Conservation (phyloP, 2,113 vertebrate species). For the Scytalopus superciliaris region DNA sequence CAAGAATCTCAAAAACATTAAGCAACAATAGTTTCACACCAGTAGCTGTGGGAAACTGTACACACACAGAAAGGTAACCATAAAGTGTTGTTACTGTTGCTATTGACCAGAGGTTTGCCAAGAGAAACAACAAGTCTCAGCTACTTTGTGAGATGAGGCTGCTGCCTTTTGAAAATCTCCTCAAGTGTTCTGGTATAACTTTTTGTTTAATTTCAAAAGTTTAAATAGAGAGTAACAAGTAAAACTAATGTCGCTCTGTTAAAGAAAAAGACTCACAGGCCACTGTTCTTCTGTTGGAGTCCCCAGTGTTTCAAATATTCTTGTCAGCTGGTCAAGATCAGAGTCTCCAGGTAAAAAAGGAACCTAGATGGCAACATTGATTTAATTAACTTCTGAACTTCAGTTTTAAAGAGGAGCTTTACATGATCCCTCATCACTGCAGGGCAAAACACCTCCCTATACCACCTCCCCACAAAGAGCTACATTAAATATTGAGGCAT, state of each 20-base stretch:
- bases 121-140: not conserved
- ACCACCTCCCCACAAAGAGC: not conserved
- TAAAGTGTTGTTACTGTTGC: not conserved
- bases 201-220: not conserved
- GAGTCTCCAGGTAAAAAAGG: slow-evolving; percentile 97
- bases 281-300: slow-evolving; percentile 94
- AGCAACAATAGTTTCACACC: not conserved
- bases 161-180: not conserved
- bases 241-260: not conserved
- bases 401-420: not conserved
- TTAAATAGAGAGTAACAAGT: not conserved
- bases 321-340: slow-evolving; percentile 94
- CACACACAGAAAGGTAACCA: not conserved
- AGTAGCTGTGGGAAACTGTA: not conserved
- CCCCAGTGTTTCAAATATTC: slow-evolving; percentile 96
- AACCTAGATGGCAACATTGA: slow-evolving; percentile 73
- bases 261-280: slow-evolving; percentile 82
- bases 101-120: not conserved
- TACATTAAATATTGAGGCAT: not conserved
- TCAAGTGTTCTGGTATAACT: not conserved
- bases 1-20: not conserved
- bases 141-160: not conserved
- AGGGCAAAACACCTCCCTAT: not conserved
- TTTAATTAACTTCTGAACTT: not conserved
- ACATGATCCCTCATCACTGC: not conserved